phyloP scores from a whole-genome alignment of 2,113 vertebrate species.

The Cyanistes caeruleus region DNA sequence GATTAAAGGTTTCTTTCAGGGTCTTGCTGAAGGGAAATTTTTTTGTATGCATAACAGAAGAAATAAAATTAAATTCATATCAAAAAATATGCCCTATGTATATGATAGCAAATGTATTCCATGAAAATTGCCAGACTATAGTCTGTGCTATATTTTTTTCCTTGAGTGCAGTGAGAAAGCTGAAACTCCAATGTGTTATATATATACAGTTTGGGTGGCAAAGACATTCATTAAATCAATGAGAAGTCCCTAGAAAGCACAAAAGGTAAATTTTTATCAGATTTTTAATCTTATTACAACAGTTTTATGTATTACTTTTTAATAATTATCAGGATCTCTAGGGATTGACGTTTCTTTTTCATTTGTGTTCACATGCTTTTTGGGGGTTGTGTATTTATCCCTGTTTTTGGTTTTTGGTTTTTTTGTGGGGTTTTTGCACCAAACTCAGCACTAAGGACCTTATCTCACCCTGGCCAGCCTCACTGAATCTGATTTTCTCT shows the following conservation, averaged over 20 bases:
- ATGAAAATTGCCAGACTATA: neutral
- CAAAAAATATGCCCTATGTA: neutral
- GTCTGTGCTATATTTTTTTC: neutral
- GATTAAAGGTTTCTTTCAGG: neutral
- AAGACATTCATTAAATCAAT: neutral
- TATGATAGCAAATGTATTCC: neutral
- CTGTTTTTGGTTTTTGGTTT: neutral
- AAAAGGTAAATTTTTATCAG: neutral
- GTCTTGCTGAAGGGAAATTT: neutral
- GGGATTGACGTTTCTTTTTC: rapidly evolving
- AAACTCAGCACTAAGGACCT: neutral
- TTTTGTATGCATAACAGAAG: neutral
- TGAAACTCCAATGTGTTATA: neutral
- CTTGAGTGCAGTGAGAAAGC: neutral
- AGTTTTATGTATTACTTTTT: neutral
- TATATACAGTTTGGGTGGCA: rapidly evolving
- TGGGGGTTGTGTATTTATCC: rapidly evolving
- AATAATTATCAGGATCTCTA: neutral
- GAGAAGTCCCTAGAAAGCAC: neutral
- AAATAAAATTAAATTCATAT: neutral
- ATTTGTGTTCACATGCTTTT: neutral
- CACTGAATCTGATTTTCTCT: neutral
- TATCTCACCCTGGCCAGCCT: neutral
- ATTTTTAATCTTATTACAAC: neutral
- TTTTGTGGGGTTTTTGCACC: neutral